These are phyloP conservation scores for Drosophila equinoxialis DNA, from an alignment of 1,140 invertebrate species.

Conservation along the genomic window DNA sequence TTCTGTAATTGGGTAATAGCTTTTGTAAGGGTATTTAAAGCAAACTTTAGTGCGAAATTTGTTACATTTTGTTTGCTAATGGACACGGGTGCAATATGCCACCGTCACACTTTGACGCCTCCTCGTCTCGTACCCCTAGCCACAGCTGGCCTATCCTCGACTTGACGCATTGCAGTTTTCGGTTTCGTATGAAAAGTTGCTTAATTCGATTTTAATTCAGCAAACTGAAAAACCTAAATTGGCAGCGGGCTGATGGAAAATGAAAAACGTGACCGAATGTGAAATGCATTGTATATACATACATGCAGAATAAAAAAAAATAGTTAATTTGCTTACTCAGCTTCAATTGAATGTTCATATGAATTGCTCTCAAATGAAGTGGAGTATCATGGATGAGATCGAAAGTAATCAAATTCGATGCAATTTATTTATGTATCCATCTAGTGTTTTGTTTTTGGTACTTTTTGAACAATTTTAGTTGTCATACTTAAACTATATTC, in stretches of 20 bases:
- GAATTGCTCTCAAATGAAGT: constrained; percentile 2
- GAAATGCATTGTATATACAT: constrained; percentile 27
- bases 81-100: constrained; percentile 15
- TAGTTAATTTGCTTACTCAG: constrained; percentile 45
- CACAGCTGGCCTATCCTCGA: background rate
- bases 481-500: no score
- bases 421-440: background rate
- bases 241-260: constrained; percentile 27
- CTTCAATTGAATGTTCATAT: constrained; percentile 44
- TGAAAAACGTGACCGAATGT: constrained; percentile 13
- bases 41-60: constrained; percentile 24
- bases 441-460: no score
- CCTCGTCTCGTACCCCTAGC: no score
- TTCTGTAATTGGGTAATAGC: background rate
- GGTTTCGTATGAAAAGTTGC: constrained; percentile 47
- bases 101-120: background rate
- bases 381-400: background rate
- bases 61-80: constrained; percentile 51
- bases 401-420: background rate
- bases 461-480: no score
- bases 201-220: constrained; percentile 73
- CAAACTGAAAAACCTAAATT: constrained; percentile 25
- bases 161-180: constrained; percentile 37
- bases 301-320: background rate
- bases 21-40: background rate